Base-by-base conservation (phyloP, 2,888 invertebrate species). In the Rhagonycha fulva region DNA sequence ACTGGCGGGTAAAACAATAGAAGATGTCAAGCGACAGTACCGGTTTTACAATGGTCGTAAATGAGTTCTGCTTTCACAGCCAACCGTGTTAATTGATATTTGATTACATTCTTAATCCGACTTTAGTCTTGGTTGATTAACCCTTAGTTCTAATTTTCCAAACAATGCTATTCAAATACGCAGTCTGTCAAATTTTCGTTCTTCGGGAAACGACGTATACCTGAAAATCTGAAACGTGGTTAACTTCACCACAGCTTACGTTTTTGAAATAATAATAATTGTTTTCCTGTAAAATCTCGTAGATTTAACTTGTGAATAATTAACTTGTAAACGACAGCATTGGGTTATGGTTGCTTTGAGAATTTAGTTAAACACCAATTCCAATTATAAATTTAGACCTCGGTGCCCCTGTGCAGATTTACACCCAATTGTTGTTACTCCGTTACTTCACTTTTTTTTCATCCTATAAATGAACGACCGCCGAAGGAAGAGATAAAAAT, bases 21-120 rank as follows among this genome's bases (percentile, higher is more conserved):
- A 71, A 76, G 69, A 78, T 76, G 76, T 78, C 77, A 78, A 76
- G 79, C 69, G 67, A 70, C 72, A 72, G 76, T 76, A 72, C 80
- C 71, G 78, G 78, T 78, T 76, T 78, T 79, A 71, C 78, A 77
- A 72, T 72, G 72, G 63, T 71, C 72, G 71, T 76, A 79, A 77
- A 79, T 79, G 79, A 79, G 76, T 79, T 78, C 71, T 63, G 71
- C 76, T 75, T 78, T 78, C 77, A 75, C 70, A 77, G 75, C 68
- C 78, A 78, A 75, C 79, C 80, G 80, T 76, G 84, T 85, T 86
- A 87, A 86, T 86, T 86, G 86, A 86, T 86, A 86, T 86, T 87
- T 86, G 85, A 87, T 86, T 86, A 86, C 85, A 81, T 83, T 83
- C 85, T 84, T 86, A 87, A 86, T 87, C 84, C 84, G 83, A 82